Evolutionary conservation across 1,140 invertebrate species (phyloP), one percentile per base, ranked within the genome.

Genomic region (Drosophila sechellia): DNA sequence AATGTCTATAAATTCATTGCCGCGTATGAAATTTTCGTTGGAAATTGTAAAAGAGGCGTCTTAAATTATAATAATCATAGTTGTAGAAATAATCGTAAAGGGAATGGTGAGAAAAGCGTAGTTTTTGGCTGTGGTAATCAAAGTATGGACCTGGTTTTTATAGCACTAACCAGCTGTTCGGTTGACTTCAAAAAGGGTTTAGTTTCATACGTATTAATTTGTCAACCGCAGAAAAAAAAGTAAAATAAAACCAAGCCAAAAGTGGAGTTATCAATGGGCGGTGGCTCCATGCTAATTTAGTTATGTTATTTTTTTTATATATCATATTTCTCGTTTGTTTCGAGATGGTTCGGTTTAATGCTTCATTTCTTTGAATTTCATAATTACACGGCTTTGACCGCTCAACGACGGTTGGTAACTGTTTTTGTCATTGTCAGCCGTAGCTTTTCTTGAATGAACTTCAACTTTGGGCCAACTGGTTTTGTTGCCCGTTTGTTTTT

Each of bases 301-400:
- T 83, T 72, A 79, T 75, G 59, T 52, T 58, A 27, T 5, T 40
- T 8, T 5, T 31, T 27, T 63, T 35, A 57, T 64, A 34, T 43
- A 40, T 56, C 48, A 64, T 49, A 63, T 48, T 71, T 45, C 48
- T 40, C 42, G 55, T 73, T 81, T 77, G 72, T 61, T 74, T 65
- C 79, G 72, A 78, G 64, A 70, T 70, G 73, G 71, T 61, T 81
- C 63, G 73, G 61, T 68, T 81, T 68, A 87, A 87, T 87, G 83
- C 70, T 69, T 81, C 58, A 87, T 79, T 87, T 87, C 83, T 87
- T 87, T 84, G 83, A 87, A 87, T 89, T 87, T 87, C 83, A 87
- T 87, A 87, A 87, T 87, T 89, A 87, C 83, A 83, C 76, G 79
- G 66, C 83, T 87, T 76, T 86, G 83, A 86, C 83, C 83, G 81